Evolutionary conservation across 1,140 invertebrate species (phyloP).

Genomic region (Sitobion miscanthi): DNA sequence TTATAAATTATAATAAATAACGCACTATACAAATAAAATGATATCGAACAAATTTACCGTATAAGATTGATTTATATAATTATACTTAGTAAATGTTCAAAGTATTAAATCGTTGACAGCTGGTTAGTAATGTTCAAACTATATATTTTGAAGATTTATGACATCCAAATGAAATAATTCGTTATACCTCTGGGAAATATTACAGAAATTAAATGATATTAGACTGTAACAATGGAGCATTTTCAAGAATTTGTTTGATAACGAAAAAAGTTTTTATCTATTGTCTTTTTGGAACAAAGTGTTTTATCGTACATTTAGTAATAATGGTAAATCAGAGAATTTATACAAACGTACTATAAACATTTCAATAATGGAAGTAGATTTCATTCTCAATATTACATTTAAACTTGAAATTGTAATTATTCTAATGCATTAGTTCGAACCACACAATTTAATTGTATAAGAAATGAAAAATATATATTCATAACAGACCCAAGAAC

Average conservation of each 20-base stretch:
- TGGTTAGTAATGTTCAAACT: neutral
- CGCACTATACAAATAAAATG: neutral
- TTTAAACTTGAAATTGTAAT: neutral
- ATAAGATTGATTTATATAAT: constrained; percentile 13
- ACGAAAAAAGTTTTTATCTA: neutral
- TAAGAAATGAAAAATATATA: neutral
- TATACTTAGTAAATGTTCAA: constrained; percentile 1
- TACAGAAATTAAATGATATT: neutral
- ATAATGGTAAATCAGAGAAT: neutral
- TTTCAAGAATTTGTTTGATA: neutral
- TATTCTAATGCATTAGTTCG: neutral
- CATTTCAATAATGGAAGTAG: neutral
- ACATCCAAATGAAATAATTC: neutral
- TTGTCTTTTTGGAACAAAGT: neutral
- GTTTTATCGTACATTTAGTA: neutral
- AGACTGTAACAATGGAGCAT: neutral
- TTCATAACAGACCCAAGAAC: neutral
- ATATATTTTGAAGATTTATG: neutral
- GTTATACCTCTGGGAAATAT: neutral
- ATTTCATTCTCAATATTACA: neutral
- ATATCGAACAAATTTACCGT: neutral
- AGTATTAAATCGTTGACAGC: neutral
- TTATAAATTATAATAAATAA: neutral
- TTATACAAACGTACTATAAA: neutral
- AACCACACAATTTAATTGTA: neutral